Base-by-base conservation (phyloP, 2,797 vertebrate species). In the Ibycter americanus region DNA sequence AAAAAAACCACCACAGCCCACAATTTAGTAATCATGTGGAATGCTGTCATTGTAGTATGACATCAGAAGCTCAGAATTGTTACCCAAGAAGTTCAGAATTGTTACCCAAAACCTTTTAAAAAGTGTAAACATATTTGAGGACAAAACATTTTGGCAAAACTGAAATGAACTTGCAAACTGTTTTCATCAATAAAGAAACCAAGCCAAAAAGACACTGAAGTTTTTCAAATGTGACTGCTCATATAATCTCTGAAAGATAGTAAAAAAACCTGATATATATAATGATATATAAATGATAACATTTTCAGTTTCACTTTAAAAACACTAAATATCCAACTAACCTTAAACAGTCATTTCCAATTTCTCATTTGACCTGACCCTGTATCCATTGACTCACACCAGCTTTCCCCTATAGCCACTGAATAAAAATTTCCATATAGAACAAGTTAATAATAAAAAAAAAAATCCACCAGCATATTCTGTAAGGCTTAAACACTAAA, bases 1-100 rank as follows among this genome's bases (percentile, higher is more conserved):
- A 54, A 58, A 90, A 87, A 89, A 94, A 42, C 8, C 42, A n/a
- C 15, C 42, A 44, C 42, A 85, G 83, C 54, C 77, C 77, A 67
- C 9, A 65, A 85, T 92, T 97, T 95, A 95, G 92, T 59, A 97
- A 94, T 95, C 82, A 77, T 51, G 61, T 61, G 25, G 76, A 96
- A 83, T 42, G 96, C 81, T 95, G 92, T 93, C 90, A 94, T 70
- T 38, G 32, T n/a, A 83, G 22, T n/a, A 73, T 18, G 52, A 32
- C 18, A 86, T 12, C 9, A 61, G 42, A 51, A 66, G 4, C 31
- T 73, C 6, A 46, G 34, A 62, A 40, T 38, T 68, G 1, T 23
- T 31, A 81, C 34, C 49, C n/a, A 82, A 89, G n/a, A n/a, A 66
- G 4, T n/a, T 73, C 6, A 46, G 34, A 62, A 40, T 38, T 68